Percentiles rank a stretch among this genome's conserved stretches.
These are phyloP conservation scores for Australoheros scitulus DNA, from an alignment of 2,113 vertebrate species.

Conservation along the genomic window DNA sequence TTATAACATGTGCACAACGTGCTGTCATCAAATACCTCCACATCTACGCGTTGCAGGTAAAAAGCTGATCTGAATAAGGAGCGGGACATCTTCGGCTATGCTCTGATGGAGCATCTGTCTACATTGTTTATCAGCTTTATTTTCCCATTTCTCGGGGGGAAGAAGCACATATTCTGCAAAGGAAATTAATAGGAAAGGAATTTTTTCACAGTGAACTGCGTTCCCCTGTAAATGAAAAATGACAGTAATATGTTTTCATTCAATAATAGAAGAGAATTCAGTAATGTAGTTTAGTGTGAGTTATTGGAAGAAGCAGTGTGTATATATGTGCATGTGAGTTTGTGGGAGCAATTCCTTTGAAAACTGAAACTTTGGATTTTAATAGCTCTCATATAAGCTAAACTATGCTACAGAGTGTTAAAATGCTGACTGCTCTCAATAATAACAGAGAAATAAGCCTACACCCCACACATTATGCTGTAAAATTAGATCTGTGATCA, in stretches of 20 bases:
- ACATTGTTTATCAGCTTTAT: conserved; percentile 61
- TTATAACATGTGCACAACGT: background rate
- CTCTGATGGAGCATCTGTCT: conserved; percentile 56
- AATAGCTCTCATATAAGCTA: background rate
- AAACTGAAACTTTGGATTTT: background rate
- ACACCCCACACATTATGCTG: background rate
- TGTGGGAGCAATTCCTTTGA: background rate
- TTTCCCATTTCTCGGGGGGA: conserved; percentile 36
- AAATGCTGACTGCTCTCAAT: conserved; percentile 9
- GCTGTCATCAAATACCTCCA: conserved; percentile 19
- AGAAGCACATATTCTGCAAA: conserved; percentile 39
- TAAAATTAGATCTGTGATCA: background rate
- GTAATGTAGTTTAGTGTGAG: conserved; percentile 49
- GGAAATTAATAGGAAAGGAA: conserved; percentile 53
- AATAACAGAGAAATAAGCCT: background rate
- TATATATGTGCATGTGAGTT: background rate
- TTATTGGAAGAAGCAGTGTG: conserved; percentile 19
- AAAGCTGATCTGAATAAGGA: conserved; percentile 53
- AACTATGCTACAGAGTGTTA: background rate
- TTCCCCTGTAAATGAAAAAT: conserved; percentile 54
- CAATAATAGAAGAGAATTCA: conserved; percentile 57
- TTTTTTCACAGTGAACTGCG: conserved; percentile 39
- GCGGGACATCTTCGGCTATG: conserved; percentile 16
- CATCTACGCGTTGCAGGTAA: conserved; percentile 24
- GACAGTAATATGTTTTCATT: conserved; percentile 59